Base-by-base conservation (phyloP, 2,113 vertebrate genomes). In the Trichechus manatus region DNA sequence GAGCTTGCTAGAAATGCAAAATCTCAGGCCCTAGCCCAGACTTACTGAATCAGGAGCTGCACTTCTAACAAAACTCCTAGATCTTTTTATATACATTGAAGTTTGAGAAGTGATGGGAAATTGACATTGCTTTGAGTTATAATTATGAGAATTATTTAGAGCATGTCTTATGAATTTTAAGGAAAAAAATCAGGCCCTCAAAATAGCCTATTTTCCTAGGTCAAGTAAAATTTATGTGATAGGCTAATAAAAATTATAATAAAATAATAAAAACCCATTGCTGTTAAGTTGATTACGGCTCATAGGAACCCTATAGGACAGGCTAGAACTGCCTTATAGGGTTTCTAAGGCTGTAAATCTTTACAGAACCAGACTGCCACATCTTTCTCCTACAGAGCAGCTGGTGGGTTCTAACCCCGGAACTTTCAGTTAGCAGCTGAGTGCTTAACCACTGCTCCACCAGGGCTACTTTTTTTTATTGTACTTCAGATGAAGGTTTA, bases 141-240 rank as follows among this genome's bases (percentile, higher is more conserved):
- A 83, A 82, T 91, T 81, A 84, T 50, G 78, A 68, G 33, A 94
- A 88, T 92, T 91, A 96, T 89, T 92, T 96, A 63, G 64, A 97
- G 15, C 23, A 39, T 19, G 27, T 80, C 33, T 63, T 85, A 90
- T 25, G 13, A 94, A 94, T 75, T 70, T 91, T 92, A 77, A 50
- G 15, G 27, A 3, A 39, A 80, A 74, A 89, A 90, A 36, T 25
- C 20, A 82, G 20, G 20, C 10, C 20, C 79, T 74, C 14, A 72
- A 90, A 90, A 79, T 87, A 89, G 11, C 22, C 33, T 79, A 20
- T 89, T 89, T 83, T 89, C 7, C 63, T 90, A 83, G 13, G 31
- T 79, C 29, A 93, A 92, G 22, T 89, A 87, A 86, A 94, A 92
- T 78, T 89, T 92, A 50, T 13, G 19, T 91, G 63, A 63, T 83